phyloP scores from a whole-genome alignment of 2,113 vertebrate species.

The Myrmecobius fasciatus region DNA sequence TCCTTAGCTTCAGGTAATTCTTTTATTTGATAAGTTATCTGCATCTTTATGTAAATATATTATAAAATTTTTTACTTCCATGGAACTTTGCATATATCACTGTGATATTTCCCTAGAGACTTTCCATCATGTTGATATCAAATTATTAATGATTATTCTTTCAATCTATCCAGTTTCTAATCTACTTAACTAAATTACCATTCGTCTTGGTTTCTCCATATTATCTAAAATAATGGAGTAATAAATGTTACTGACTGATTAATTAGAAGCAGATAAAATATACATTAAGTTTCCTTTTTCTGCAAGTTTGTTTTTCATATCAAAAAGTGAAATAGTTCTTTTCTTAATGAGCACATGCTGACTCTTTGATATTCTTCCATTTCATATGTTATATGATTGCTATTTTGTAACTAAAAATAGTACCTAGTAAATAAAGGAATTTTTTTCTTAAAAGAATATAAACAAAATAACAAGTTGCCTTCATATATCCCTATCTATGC shows the following conservation, averaged over 20 bases:
- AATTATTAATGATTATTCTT: neutral
- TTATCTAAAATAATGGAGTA: neutral
- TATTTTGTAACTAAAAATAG: neutral
- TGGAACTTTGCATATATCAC: neutral
- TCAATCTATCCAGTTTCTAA: neutral
- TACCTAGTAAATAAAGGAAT: neutral
- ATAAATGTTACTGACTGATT: neutral
- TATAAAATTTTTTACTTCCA: neutral
- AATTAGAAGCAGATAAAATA: neutral
- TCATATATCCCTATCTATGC: neutral
- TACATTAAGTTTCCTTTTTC: neutral
- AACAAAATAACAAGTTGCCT: neutral
- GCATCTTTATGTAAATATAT: neutral
- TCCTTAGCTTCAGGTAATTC: neutral
- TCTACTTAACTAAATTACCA: neutral
- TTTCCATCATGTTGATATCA: neutral
- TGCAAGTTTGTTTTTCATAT: neutral
- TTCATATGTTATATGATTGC: neutral
- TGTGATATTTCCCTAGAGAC: neutral
- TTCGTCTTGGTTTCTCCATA: neutral
- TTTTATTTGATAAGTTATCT: neutral
- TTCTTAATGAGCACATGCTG: neutral
- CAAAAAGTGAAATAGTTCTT: neutral
- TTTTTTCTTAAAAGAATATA: neutral
- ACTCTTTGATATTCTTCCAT: neutral